Evolutionary conservation across 2,888 invertebrate species (phyloP), one percentile per base, ranked within the genome.

Genomic region (Cheilosia impressa): DNA sequence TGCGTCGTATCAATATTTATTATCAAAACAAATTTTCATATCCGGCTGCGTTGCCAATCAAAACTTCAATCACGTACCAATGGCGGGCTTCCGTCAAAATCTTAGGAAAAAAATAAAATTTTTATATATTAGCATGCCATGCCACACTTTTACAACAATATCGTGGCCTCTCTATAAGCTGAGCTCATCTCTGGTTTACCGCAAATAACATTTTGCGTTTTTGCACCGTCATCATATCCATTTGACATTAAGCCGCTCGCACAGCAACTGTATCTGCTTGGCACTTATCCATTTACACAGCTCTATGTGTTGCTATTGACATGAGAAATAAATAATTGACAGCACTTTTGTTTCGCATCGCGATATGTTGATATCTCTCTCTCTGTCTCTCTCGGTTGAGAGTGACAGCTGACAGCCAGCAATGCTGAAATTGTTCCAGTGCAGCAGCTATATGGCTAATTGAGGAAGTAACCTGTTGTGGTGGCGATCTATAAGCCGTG

Each of bases 391-490:
- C 9, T 31, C 13, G 4, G 38, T 43, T 45, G 45, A 9, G 45
- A 45, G 17, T 27, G 27, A 27, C 27, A 27, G 27, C 27, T 19
- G 34, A n/a, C 27, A 4, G n/a, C 5, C 27, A 55, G 13, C 38
- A 38, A 38, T 38, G 38, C 19, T 47, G 47, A 47, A 27, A 17
- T 47, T 66, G 73, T 19, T 73, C 60, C 73, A 72, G 34, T 66
- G 60, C 73, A 60, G 34, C 55, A 50, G 52, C 41, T 43, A 34
- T 65, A 41, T 55, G 19, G 45, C 72, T 80, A 80, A 72, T 80
- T 80, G 79, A 72, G 73, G 72, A 80, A 80, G 27, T 73, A 60
- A 80, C 66, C 78, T 71, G 78, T 78, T 78, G 78, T 55, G 24
- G 43, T 34, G 24, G 43, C 43, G 66, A 47, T 63, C 38, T 19